A percentile compares a stretch with the other conserved stretches of the same genome.
These are phyloP conservation scores for Ischnura elegans DNA, from an alignment of 2,888 invertebrate genomes.

Conservation along the genomic window DNA sequence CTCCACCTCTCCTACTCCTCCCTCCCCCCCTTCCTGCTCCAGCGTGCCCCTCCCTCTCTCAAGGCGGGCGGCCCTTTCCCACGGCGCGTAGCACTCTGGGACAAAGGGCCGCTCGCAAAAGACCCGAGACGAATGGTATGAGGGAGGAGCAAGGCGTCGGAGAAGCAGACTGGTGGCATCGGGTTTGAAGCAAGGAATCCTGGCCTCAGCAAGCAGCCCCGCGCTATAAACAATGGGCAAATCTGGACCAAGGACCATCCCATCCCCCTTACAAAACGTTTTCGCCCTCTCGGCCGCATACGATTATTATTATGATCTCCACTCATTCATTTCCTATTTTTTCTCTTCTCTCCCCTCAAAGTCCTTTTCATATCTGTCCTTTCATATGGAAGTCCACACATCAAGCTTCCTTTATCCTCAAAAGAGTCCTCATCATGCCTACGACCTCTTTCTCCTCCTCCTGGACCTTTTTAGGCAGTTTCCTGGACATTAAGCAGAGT, in stretches of 20 bases:
- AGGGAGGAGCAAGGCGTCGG: neutral
- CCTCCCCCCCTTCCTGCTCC: neutral
- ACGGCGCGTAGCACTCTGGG: neutral
- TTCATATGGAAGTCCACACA: neutral
- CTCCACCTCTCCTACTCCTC: neutral
- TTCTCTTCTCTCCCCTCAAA: too few species aligned
- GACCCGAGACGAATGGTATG: neutral
- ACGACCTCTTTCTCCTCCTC: neutral
- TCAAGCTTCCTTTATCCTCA: neutral
- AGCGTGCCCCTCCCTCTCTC: neutral
- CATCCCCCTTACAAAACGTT: neutral
- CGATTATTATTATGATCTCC: constrained; percentile 11
- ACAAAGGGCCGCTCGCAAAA: neutral
- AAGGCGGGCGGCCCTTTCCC: neutral
- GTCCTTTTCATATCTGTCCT: neutral
- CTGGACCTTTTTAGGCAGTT: neutral
- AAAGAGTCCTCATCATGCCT: neutral
- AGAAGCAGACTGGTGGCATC: neutral
- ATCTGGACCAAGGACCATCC: constrained; percentile 3
- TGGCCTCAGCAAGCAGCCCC: neutral
- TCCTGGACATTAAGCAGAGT: neutral
- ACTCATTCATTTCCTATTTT: neutral
- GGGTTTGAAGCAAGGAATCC: neutral
- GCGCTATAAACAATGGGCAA: constrained; percentile 23
- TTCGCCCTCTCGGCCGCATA: neutral